Conservation (phyloP, 2,113 vertebrate genomes). For the Furnarius figulus region DNA sequence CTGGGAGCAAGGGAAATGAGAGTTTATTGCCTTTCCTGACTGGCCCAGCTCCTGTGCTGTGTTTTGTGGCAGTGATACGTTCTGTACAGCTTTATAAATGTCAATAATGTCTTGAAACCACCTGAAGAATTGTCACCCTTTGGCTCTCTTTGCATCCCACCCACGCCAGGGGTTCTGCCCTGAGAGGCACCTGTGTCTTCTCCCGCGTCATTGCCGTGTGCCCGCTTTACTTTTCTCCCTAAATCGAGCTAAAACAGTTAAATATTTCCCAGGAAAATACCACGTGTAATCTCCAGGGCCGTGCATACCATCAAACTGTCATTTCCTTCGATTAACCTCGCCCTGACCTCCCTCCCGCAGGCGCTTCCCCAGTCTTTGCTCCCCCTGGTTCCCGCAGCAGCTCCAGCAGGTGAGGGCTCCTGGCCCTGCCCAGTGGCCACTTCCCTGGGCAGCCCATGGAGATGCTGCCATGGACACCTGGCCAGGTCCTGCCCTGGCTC, state of each 20-base stretch:
- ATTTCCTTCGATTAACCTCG: conserved; percentile 83
- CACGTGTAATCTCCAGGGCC: conserved; percentile 46
- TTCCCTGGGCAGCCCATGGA: neutral
- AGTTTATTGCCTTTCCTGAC: neutral
- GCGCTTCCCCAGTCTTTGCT: conserved; percentile 45
- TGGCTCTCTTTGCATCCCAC: neutral
- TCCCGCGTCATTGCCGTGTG: neutral
- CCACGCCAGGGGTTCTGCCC: fast-evolving
- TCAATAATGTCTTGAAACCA: neutral
- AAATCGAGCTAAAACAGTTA: conserved; percentile 47
- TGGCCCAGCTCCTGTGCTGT: neutral
- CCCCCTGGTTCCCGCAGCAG: neutral
- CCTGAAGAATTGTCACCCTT: neutral
- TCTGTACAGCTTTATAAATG: neutral
- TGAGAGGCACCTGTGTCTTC: neutral
- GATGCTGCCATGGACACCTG: neutral
- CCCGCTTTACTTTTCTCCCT: neutral
- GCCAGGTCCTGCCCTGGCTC: neutral
- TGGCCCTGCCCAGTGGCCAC: neutral
- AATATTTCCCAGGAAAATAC: conserved; percentile 20
- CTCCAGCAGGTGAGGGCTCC: conserved; percentile 47
- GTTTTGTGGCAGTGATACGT: fast-evolving
- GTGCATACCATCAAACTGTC: conserved; percentile 68
- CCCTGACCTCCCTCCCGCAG: conserved; percentile 67
- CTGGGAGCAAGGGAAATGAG: neutral